Conservation (phyloP, 2,113 vertebrate species). For the Paradoxurus hermaphroditus region DNA sequence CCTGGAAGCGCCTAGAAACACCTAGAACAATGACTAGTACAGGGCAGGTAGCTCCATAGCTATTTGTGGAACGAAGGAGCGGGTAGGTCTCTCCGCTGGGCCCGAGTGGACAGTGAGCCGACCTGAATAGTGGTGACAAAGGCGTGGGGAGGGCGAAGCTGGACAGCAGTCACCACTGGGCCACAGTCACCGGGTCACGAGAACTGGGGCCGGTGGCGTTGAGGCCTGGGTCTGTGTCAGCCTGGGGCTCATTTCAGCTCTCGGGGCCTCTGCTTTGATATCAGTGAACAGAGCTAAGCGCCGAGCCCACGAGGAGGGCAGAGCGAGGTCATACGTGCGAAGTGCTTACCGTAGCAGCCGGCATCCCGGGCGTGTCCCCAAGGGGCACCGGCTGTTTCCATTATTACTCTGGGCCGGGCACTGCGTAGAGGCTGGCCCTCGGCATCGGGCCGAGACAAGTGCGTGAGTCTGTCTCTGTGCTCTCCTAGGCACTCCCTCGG, state of each 20-base stretch:
- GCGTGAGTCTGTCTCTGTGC: accelerated
- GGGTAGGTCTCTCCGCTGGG: background rate
- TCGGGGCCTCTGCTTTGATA: background rate
- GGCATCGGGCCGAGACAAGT: background rate
- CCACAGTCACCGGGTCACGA: accelerated
- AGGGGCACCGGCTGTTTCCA: background rate
- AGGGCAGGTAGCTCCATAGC: accelerated
- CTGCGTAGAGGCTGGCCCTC: background rate
- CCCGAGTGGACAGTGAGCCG: background rate
- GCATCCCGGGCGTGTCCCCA: background rate
- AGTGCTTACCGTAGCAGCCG: accelerated
- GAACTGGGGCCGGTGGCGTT: too few relatives aligned
- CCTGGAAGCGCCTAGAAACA: background rate
- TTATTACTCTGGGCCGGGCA: background rate
- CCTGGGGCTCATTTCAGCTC: background rate
- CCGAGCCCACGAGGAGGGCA: accelerated
- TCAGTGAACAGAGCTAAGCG: background rate
- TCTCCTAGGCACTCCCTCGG: background rate
- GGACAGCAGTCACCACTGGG: background rate
- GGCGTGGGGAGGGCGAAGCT: accelerated
- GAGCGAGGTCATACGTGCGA: accelerated
- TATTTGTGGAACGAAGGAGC: background rate
- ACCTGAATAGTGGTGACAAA: accelerated
- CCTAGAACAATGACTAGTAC: background rate
- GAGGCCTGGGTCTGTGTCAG: background rate